Conservation (phyloP, 2,797 vertebrate species). For the Perodicticus potto region DNA sequence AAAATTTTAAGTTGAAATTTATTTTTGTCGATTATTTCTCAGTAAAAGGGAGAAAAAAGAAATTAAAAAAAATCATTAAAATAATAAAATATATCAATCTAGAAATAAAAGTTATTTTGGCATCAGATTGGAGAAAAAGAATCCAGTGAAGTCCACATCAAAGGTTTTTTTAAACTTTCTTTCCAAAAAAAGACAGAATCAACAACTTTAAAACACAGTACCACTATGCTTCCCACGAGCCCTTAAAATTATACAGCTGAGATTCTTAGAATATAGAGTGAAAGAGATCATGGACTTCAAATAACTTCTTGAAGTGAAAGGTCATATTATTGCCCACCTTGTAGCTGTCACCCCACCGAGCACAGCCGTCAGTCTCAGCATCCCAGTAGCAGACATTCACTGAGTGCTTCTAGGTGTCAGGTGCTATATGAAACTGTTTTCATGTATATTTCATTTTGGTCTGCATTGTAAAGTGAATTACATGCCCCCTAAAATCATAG, state of each 20-base stretch:
- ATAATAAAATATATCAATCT: neutral
- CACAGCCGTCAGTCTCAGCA: accelerated
- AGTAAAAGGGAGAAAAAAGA: neutral
- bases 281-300: neutral
- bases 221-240: neutral
- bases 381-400: neutral
- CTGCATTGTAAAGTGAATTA: neutral
- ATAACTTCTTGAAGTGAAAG: neutral
- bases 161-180: neutral
- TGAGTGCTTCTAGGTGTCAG: neutral
- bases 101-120: neutral
- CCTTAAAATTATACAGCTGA: neutral
- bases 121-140: neutral
- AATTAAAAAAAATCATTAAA: neutral
- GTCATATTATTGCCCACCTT: neutral
- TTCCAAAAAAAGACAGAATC: neutral
- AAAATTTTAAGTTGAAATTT: no score
- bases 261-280: neutral
- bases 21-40: neutral
- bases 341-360: neutral
- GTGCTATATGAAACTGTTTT: neutral
- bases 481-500: neutral
- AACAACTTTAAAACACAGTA: neutral
- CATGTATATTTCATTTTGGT: neutral
- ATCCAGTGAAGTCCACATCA: neutral